Evolutionary conservation across 2,888 invertebrate genomes (phyloP), one percentile per base, ranked within the genome.

Genomic region (Halictus ligatus): DNA sequence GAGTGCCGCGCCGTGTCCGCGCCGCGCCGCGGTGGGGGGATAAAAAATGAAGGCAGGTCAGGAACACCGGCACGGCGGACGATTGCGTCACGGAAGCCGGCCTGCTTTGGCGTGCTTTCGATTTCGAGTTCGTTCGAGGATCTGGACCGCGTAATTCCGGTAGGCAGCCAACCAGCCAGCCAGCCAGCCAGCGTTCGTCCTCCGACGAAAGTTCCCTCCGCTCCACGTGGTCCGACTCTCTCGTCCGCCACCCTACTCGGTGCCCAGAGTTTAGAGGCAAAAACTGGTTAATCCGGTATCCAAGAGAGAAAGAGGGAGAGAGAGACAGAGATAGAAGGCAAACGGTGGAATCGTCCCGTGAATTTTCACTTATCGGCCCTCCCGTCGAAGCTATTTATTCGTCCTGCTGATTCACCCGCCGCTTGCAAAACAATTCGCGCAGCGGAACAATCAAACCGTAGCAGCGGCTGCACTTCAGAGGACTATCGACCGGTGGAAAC

Each of bases 21-120:
- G 60, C 35, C 35, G 54, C 29, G 40, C n/a, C 69, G 21, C 78
- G 85, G 88, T 81, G 84, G 85, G 86, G 87, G 76, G 75, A 88
- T 86, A 85, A 90, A 89, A 90, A 85, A 85, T 83, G 79, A 85
- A 89, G 91, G 92, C 92, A 92, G 91, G 91, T 91, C 92, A 91
- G 91, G 88, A 88, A 91, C 86, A 89, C 85, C 71, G 81, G 50
- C 69, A 35, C 35, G 74, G 83, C 85, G 81, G 78, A 69, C 81
- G 81, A 79, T 85, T 89, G 86, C 91, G 84, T 89, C 89, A 90
- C 85, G 86, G 88, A 86, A 87, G 84, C 85, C 81, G 83, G 83
- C 75, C 76, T 54, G 83, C 78, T 76, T 76, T 78, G 74, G 35
- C 79, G 76, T 77, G 71, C 81, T 87, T 84, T 85, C 84, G 75